Base-by-base conservation (phyloP, 2,888 invertebrate genomes). In the Hedychridium roseum region DNA sequence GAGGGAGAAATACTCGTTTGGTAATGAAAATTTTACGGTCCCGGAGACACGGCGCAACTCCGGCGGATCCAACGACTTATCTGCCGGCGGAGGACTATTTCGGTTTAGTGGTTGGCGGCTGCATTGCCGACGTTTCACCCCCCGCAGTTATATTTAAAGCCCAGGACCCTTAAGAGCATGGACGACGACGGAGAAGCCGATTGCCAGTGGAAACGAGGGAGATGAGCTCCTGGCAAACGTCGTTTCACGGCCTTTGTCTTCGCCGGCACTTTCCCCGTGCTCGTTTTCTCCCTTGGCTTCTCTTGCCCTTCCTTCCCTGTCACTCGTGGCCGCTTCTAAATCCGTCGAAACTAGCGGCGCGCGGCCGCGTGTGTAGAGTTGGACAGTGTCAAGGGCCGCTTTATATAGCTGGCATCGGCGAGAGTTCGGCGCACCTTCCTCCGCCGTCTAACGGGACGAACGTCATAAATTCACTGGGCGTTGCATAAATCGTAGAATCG, bases 381-480 rank as follows among this genome's bases (percentile, higher is more conserved):
- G 46, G 50, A 64, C 60, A 64, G 51, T 63, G 63, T 63, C 63
- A 63, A 63, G 63, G 63, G 60, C 63, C 60, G 64, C 63, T 63
- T 63, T 64, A 63, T 63, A 63, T 63, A 63, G 64, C 54, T 42
- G 40, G 31, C 45, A 42, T 31, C n/a, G n/a, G 32, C 47, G 21
- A 18, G 50, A 35, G 64, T 60, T 60, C 60, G 60, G 53, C 42
- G 57, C 34, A 63, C 58, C 43, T 45, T 46, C 47, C 20, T n/a
- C n/a, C n/a, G n/a, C n/a, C n/a, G n/a, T n/a, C n/a, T n/a, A n/a
- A n/a, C n/a, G n/a, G n/a, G n/a, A n/a, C n/a, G n/a, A n/a, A n/a
- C n/a, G n/a, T n/a, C n/a, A n/a, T n/a, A n/a, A n/a, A n/a, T n/a
- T n/a, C n/a, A n/a, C n/a, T n/a, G n/a, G n/a, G n/a, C n/a, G n/a